phyloP scores from a whole-genome alignment of 2,113 vertebrate species.

The Cynocephalus volans region DNA sequence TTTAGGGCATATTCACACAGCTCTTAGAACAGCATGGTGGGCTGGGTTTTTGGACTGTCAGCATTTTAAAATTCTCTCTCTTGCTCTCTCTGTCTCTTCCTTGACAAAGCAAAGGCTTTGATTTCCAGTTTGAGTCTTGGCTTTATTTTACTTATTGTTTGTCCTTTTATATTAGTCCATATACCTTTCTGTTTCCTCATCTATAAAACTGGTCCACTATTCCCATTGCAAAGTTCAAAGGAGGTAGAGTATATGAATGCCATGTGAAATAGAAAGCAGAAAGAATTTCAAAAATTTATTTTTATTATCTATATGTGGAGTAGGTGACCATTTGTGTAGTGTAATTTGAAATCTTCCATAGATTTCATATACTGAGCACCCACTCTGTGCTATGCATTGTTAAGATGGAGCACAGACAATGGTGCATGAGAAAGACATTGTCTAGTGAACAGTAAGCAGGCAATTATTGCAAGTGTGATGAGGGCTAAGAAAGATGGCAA shows the following conservation, averaged over 20 bases:
- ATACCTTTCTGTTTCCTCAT: conserved; percentile 15
- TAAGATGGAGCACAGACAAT: not conserved
- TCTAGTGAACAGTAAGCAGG: not conserved
- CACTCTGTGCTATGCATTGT: not conserved
- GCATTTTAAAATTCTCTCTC: not conserved
- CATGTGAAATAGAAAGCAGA: conserved; percentile 22
- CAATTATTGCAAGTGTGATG: not conserved
- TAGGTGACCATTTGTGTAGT: not conserved
- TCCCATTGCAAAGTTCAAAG: conserved; percentile 36
- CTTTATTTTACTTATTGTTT: not conserved
- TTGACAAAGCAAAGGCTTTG: not conserved
- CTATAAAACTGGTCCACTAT: not conserved
- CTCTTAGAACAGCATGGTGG: not conserved
- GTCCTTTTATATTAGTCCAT: not conserved
- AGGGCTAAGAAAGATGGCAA: not conserved
- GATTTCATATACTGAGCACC: not conserved
- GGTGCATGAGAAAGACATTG: not conserved
- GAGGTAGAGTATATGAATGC: not conserved
- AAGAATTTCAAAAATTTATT: not conserved
- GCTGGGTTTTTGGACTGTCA: not conserved
- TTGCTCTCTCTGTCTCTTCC: not conserved
- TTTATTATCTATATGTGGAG: not conserved
- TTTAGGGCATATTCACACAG: not conserved
- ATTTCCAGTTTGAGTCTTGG: not conserved
- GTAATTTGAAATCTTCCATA: not conserved